phyloP scores from a whole-genome alignment of 2,888 invertebrate genomes.

The Pasiphila rectangulata region DNA sequence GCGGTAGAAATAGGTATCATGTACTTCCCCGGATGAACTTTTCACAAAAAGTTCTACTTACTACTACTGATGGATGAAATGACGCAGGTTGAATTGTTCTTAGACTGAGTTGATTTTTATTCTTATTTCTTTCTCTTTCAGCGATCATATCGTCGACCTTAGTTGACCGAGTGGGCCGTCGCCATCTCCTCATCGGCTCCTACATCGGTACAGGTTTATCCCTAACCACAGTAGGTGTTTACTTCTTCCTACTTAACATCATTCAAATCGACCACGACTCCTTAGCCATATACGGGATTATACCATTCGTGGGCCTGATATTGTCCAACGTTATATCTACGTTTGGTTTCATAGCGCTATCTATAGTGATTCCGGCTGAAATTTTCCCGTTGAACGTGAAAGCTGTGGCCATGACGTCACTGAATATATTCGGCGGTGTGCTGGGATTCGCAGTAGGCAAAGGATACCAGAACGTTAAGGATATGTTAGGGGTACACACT shows the following conservation, averaged over 20 bases:
- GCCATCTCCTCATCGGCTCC: conserved; percentile 59
- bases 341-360: conserved; percentile 66
- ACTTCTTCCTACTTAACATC: conserved; percentile 50
- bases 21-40: no score
- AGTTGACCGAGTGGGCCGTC: conserved; percentile 56
- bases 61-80: no score
- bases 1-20: no score
- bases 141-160: conserved; percentile 46
- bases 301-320: conserved; percentile 61
- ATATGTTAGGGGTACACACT: conserved; percentile 58
- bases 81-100: no score
- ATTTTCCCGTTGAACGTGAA: conserved; percentile 77
- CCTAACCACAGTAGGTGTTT: conserved; percentile 45
- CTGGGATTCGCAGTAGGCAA: conserved; percentile 67
- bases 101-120: no score
- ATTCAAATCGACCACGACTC: conserved; percentile 20
- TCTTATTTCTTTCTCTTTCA: conserved; percentile 34
- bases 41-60: no score
- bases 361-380: conserved; percentile 72
- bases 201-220: conserved; percentile 47
- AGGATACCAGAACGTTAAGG: conserved; percentile 66
- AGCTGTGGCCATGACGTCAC: conserved; percentile 68
- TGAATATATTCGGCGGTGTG: conserved; percentile 62
- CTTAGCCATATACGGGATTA: conserved; percentile 34
- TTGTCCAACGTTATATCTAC: conserved; percentile 45